phyloP scores from a whole-genome alignment of 2,113 vertebrate species.

The Siphamia tubifer region DNA sequence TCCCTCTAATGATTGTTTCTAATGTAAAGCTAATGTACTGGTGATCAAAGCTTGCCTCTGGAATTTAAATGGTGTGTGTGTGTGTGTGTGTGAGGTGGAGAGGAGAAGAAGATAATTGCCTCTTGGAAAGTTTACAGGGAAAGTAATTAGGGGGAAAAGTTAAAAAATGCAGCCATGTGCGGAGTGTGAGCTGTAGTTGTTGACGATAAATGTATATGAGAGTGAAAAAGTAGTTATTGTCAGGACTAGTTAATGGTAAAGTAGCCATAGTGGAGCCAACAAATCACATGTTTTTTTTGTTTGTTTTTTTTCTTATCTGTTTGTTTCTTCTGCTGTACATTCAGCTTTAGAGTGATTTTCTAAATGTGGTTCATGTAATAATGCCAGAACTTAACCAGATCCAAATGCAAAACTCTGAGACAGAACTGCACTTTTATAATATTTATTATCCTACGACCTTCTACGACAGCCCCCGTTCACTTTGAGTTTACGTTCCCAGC shows the following conservation, averaged over 20 bases:
- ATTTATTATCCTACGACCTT: too few relatives aligned
- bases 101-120: constrained; percentile 42
- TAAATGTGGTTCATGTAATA: too few relatives aligned
- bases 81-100: constrained; percentile 21
- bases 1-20: constrained; percentile 74
- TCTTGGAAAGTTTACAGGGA: constrained; percentile 44
- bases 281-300: too few relatives aligned
- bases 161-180: constrained; percentile 19
- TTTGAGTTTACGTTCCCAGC: too few relatives aligned
- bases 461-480: too few relatives aligned
- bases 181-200: background rate
- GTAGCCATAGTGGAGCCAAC: too few relatives aligned
- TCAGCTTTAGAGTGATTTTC: too few relatives aligned
- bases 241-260: background rate
- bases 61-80: constrained; percentile 57
- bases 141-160: constrained; percentile 59
- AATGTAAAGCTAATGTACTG: constrained; percentile 79
- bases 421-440: too few relatives aligned
- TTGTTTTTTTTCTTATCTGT: too few relatives aligned
- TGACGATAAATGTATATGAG: background rate
- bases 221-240: background rate
- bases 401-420: too few relatives aligned
- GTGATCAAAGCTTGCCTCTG: constrained; percentile 68
- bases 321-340: too few relatives aligned
- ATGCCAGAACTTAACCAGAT: too few relatives aligned